Conservation (phyloP, 2,888 invertebrate genomes). For the Carpatolechia fugitivella region DNA sequence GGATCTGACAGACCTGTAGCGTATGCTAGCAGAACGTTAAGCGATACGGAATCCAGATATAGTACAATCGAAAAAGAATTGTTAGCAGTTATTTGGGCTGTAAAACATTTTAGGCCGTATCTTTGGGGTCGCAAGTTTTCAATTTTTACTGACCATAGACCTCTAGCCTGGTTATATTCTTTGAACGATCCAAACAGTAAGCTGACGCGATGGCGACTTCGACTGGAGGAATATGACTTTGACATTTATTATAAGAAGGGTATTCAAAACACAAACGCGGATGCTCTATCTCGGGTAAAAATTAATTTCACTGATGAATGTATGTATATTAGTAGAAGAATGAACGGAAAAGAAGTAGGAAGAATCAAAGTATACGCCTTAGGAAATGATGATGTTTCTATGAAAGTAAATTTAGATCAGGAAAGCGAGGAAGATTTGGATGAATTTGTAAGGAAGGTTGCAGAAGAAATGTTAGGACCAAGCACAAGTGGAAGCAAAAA, state of each 20-base stretch:
- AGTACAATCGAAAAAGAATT: conserved; percentile 33
- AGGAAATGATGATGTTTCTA: not conserved
- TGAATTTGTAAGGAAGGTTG: not conserved
- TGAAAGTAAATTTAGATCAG: not conserved
- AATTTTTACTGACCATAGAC: conserved; percentile 33
- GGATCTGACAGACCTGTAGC: conserved; percentile 24
- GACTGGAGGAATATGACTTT: conserved; percentile 5
- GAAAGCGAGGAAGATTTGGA: not conserved
- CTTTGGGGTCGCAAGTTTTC: conserved; percentile 33
- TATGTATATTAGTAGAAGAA: not conserved
- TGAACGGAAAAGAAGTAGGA: not conserved
- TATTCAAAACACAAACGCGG: conserved; percentile 11
- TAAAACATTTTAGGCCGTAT: conserved; percentile 34
- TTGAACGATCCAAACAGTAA: conserved; percentile 12
- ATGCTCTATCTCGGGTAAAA: conserved; percentile 10
- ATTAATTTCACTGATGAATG: not conserved
- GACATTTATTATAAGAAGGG: conserved; percentile 8
- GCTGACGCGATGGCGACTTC: conserved; percentile 7
- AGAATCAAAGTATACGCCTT: not conserved
- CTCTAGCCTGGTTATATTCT: conserved; percentile 26
- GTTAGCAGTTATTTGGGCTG: conserved; percentile 28
- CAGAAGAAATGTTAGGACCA: not conserved
- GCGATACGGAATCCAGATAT: not conserved
- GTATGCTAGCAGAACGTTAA: conserved; percentile 4
- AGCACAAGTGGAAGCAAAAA: not conserved